Evolutionary conservation across 2,113 vertebrate genomes (phyloP), one percentile per base, ranked within the genome.

Genomic region (Petromus typicus): DNA sequence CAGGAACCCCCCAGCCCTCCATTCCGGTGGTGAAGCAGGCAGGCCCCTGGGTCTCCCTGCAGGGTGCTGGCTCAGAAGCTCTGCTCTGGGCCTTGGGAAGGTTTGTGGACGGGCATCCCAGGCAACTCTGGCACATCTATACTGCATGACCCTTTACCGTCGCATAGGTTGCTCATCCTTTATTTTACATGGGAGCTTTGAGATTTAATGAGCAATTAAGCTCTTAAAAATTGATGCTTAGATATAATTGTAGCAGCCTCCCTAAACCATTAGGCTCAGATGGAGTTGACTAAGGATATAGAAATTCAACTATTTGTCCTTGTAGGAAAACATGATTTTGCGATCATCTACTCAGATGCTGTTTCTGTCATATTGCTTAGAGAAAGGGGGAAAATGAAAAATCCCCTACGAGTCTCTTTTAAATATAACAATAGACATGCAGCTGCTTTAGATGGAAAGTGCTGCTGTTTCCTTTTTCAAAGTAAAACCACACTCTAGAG

Each of bases 141-240:
- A 79, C 45, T 94, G 45, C 67, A 82, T 30, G 61, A 37, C 32
- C 20, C 34, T 81, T 96, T 86, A 67, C 9, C 87, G 64, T 57
- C 66, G 1, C 82, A 56, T 8, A 32, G 69, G 87, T 93, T 88
- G 5, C 48, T 57, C 27, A 86, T 93, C 48, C 30, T 96, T 82
- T 85, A 90, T 94, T 96, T 93, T 43, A 82, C 34, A 92, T 59
- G 17, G 59, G 95, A 97, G 12, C 22, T 90, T 84, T 90, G n/a
- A 92, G 25, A 90, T 90, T 71, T 93, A 96, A 87, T 86, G 34
- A 93, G n/a, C 37, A 95, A 82, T 71, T 90, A 91, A 96, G 90
- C 9, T 73, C 56, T 86, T 90, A 92, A 95, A 96, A 90, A 67
- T 1, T 90, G n/a, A 93, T 45, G 48, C 23, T 91, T 94, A 85